Percentiles rank a stretch among this genome's conserved stretches.
Evolutionary conservation across 2,888 invertebrate species (phyloP).

Genomic region (Heliothis peltigera): DNA sequence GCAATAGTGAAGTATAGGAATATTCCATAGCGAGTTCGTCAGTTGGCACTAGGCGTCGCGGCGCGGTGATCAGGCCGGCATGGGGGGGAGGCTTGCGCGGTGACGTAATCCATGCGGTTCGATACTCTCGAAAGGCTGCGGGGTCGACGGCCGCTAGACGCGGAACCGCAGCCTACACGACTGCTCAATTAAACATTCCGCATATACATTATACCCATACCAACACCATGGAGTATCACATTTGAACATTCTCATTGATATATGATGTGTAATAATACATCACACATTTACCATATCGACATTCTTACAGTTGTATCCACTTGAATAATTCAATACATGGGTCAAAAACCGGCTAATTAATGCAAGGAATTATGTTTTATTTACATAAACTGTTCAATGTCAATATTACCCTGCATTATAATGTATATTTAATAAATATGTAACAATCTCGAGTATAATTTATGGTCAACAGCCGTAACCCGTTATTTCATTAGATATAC

Average conservation of each 20-base stretch:
- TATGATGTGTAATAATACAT: constrained; percentile 20
- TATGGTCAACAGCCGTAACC: constrained; percentile 29
- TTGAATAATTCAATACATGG: constrained; percentile 15
- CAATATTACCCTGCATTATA: constrained; percentile 9
- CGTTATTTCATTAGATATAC: constrained; percentile 1
- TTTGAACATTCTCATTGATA: constrained; percentile 53
- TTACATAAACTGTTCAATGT: constrained; percentile 3
- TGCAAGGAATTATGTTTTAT: constrained; percentile 31
- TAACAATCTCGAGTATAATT: constrained; percentile 1
- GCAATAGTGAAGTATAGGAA: constrained; percentile 65
- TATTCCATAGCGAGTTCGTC: constrained; percentile 67
- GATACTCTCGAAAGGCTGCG: constrained; percentile 85
- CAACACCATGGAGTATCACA: constrained; percentile 60
- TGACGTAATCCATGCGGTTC: constrained; percentile 87
- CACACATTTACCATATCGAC: constrained; percentile 26
- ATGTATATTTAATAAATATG: not conserved
- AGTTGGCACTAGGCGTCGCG: constrained; percentile 66
- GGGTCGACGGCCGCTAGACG: constrained; percentile 87
- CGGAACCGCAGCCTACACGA: constrained; percentile 86
- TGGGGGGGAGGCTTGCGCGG: constrained; percentile 77
- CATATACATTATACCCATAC: constrained; percentile 74
- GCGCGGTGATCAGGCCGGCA: constrained; percentile 59
- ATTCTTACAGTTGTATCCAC: constrained; percentile 28
- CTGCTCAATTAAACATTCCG: constrained; percentile 86
- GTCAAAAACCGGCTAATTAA: constrained; percentile 48